Base-by-base conservation (phyloP, 2,113 vertebrate genomes). In the Lepidiolamprologus cunningtoni region DNA sequence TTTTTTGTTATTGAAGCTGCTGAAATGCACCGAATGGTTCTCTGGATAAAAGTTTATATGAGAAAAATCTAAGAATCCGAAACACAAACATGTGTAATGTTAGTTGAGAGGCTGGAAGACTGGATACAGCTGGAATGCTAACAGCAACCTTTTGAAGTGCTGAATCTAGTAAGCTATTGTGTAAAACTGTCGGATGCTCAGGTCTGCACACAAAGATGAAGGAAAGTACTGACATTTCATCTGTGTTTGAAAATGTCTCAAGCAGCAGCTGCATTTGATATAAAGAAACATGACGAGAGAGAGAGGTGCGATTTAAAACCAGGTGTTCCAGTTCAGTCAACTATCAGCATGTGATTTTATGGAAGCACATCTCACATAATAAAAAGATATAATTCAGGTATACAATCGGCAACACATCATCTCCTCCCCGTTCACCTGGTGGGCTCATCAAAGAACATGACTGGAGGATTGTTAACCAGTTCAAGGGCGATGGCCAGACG, bases 391-490 rank as follows among this genome's bases (percentile, higher is more conserved):
- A 40, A 14, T 40, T 23, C 1, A 68, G 53, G 2, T 40, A 40
- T 40, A 58, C 8, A 58, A 28, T 33, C 6, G 9, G 2, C n/a
- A 47, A 13, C 82, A 23, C 31, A 42, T 61, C 19, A 33, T 10
- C 8, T 6, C 23, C 28, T 47, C 35, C 33, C 16, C 12, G 9
- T 53, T 89, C 94, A 99, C 99, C 99, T 99, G 31, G 99, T 99
- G 86, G 99, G 98, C 89, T 99, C 99, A 3, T 99, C 99, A 23
- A 99, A 99, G 96, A 99, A 99, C 99, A 99, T 99, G 95, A 99
- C 97, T 0, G 99, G 98, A 0, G 99, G 99, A 89, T 99, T 99
- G 96, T 99, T 99, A 95, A 99, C 98, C 87, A 99, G 97, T 90
- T 99, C 98, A 79, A 98, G 96, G 31, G 98, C 99, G 9, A 99